Percentiles rank a stretch among this genome's conserved stretches.
phyloP scores from a whole-genome alignment of 2,113 vertebrate genomes.

The Bos indicus region DNA sequence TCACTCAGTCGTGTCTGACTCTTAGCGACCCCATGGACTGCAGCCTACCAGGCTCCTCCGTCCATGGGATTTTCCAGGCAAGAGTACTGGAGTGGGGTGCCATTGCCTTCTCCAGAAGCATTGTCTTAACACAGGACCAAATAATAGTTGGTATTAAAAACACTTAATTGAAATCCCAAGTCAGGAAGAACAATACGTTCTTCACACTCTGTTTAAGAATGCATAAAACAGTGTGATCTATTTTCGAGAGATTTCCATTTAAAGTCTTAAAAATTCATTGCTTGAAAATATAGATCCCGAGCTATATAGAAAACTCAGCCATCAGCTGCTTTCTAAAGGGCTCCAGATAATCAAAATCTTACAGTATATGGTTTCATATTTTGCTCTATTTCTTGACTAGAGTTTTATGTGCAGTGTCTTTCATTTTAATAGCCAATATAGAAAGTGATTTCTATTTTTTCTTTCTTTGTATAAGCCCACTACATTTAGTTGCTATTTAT shows the following conservation, averaged over 20 bases:
- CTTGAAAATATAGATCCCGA: slow-evolving; percentile 37
- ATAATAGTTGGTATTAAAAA: not conserved
- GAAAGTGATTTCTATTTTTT: slow-evolving; percentile 5
- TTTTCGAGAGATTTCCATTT: slow-evolving; percentile 33
- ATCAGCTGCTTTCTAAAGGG: not conserved
- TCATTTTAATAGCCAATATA: slow-evolving; percentile 34
- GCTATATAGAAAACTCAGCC: not conserved
- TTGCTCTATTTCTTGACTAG: slow-evolving; percentile 38
- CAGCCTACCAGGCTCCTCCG: too few species aligned
- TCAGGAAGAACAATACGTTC: not conserved
- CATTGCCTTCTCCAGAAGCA: not conserved
- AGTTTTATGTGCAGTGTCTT: slow-evolving; percentile 29
- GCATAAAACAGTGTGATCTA: not conserved
- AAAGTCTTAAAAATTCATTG: not conserved
- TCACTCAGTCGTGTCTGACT: too few species aligned
- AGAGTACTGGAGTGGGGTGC: too few species aligned
- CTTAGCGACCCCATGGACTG: too few species aligned
- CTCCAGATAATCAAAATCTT: slow-evolving; percentile 30
- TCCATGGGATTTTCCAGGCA: too few species aligned
- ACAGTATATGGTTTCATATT: slow-evolving; percentile 34
- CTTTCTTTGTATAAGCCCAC: slow-evolving; percentile 11
- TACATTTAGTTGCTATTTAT: slow-evolving; percentile 25
- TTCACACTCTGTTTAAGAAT: not conserved
- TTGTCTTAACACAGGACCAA: not conserved
- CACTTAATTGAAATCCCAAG: not conserved